Evolutionary conservation across 2,797 vertebrate genomes (phyloP), one percentile per base, ranked within the genome.

Genomic region (Paguma larvata): DNA sequence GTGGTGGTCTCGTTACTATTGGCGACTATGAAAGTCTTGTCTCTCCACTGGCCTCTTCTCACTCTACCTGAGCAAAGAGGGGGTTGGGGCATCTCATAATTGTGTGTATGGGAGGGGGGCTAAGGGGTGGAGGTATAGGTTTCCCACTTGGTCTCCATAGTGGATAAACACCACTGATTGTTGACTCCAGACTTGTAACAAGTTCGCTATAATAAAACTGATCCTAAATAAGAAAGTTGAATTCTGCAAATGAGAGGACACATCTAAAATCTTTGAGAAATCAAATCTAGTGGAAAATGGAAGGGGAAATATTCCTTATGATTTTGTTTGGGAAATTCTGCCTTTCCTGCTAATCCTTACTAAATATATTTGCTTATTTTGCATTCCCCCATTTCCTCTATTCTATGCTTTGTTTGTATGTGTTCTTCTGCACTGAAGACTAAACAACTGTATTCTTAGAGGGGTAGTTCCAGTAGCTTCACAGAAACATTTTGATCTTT

Each of bases 401-500:
- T 38, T 15, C 25, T 63, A 13, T 56, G 8, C 25, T 38, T 53
- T 38, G 32, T 93, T 3, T 84, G 19, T 32, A 30, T 85, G 19
- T 92, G 9, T 34, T 34, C 41, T 51, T 79, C 19, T 77, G 9
- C 23, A 79, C 65, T 94, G 87, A 94, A 89, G 65, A 89, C 27
- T 30, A 59, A 92, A 6, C 27, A 90, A 93, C 79, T 89, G 62
- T 30, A 83, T 83, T 91, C 11, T 77, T 92, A 63, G 48, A 63
- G 59, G 18, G 34, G n/a, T 94, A 86, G 53, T 62, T 92, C 10
- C 34, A 90, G 62, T 41, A 92, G 41, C 59, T 92, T 84, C 41
- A 59, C 75, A 95, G 72, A 96, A 97, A 77, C 7, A 48, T 80
- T 91, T 94, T 91, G 67, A 87, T 91, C 63, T 30, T 34, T 91